A percentile compares a stretch with the other conserved stretches of the same genome.
phyloP scores from a whole-genome alignment of 2,888 invertebrate species.

The Tinea pellionella region DNA sequence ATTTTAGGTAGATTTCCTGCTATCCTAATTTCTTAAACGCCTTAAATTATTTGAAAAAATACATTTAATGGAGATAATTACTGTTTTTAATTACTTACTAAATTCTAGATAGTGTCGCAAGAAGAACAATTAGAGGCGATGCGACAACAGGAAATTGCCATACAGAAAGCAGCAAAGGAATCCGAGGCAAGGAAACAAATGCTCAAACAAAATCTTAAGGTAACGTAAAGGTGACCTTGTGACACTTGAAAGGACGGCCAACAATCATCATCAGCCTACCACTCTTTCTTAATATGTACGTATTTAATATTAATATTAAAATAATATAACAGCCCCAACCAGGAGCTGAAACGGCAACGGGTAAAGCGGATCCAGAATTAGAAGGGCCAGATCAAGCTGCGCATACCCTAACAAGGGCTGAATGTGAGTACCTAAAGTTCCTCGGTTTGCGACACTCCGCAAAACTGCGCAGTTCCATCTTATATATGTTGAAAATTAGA shows the following conservation, averaged over 20 bases:
- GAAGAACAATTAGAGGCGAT: conserved; percentile 44
- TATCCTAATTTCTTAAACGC: too few species aligned
- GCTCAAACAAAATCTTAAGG: conserved; percentile 47
- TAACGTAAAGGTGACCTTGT: neutral
- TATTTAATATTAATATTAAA: too few species aligned
- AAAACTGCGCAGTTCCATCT: too few species aligned
- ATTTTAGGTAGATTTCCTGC: too few species aligned
- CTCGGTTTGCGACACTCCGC: too few species aligned
- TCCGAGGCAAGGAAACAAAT: conserved; percentile 67
- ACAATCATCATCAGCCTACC: too few species aligned
- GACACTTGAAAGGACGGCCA: too few species aligned
- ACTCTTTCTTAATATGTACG: too few species aligned
- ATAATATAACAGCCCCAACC: conserved; percentile 32
- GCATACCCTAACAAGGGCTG: conserved; percentile 47
- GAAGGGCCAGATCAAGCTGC: conserved; percentile 67
- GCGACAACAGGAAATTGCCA: conserved; percentile 65
- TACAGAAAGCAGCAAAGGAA: conserved; percentile 64
- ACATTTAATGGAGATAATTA: too few species aligned
- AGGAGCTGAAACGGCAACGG: conserved; percentile 40
- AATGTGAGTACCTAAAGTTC: conserved; percentile 36
- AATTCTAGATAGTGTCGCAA: conserved; percentile 38
- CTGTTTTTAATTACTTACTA: neutral
- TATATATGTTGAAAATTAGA: too few species aligned
- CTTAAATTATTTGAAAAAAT: too few species aligned
- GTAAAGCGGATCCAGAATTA: conserved; percentile 50